Evolutionary conservation across 2,113 vertebrate genomes (phyloP).

Genomic region (Lagopus leucura): DNA sequence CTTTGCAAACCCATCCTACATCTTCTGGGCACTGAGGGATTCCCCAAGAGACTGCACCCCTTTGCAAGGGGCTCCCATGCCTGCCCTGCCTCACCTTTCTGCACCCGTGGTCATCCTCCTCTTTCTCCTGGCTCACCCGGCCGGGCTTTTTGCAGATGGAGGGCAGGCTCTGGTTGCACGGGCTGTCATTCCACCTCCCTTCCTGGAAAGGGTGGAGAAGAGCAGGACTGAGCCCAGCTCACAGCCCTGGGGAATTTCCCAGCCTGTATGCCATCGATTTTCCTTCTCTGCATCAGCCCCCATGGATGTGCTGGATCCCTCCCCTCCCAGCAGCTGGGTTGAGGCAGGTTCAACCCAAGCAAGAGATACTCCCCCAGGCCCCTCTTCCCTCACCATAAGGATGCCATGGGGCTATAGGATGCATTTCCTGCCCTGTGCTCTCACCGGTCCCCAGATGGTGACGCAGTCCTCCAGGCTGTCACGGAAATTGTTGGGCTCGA

Average conservation of each 20-base stretch:
- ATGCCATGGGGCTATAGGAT: background rate
- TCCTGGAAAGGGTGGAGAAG: conserved; percentile 77
- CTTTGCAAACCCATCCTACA: background rate
- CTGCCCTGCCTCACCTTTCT: conserved; percentile 80
- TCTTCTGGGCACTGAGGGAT: background rate
- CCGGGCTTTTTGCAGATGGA: conserved; percentile 95
- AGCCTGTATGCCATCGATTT: background rate
- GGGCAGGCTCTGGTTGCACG: conserved; percentile 93
- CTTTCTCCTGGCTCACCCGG: conserved; percentile 83
- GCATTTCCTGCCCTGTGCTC: background rate
- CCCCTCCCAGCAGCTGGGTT: background rate
- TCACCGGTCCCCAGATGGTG: conserved; percentile 95
- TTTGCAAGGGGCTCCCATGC: background rate
- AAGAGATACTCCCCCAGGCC: background rate
- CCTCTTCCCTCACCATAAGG: background rate
- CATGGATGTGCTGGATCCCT: background rate
- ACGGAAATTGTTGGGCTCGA: conserved; percentile 96
- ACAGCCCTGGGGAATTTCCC: background rate
- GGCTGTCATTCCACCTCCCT: conserved; percentile 96
- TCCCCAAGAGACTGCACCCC: background rate
- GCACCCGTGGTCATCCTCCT: conserved; percentile 88
- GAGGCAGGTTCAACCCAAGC: background rate
- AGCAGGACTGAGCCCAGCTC: background rate
- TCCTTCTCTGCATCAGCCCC: background rate
- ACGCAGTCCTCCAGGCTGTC: conserved; percentile 95